Conservation (phyloP, 2,888 invertebrate species). For the Heliconius charithonia region DNA sequence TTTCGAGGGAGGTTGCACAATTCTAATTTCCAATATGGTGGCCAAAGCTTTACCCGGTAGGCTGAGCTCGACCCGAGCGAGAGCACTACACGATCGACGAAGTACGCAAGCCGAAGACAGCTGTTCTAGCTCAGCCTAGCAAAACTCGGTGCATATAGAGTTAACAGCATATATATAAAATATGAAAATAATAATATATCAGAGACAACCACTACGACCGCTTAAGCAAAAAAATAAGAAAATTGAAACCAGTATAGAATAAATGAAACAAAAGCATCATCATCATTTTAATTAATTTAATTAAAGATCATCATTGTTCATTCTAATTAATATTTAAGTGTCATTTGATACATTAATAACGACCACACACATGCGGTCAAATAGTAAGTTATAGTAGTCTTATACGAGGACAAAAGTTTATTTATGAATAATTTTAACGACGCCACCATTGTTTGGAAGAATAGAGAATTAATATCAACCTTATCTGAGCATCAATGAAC, state of each 20-base stretch:
- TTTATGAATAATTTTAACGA: constrained; percentile 15
- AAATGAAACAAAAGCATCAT: neutral
- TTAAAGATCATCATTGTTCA: neutral
- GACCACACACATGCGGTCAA: constrained; percentile 19
- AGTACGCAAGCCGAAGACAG: no score
- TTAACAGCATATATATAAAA: no score
- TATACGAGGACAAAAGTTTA: neutral
- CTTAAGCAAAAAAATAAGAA: no score
- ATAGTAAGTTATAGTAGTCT: constrained; percentile 12
- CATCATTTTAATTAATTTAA: no score
- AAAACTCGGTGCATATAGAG: no score
- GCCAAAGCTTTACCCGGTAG: no score
- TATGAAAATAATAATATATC: no score
- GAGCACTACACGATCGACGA: no score
- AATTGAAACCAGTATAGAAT: neutral
- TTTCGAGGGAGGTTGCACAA: no score
- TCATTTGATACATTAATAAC: constrained; percentile 9
- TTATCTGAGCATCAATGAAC: neutral
- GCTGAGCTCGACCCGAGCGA: no score
- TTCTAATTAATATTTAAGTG: neutral
- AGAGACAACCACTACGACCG: neutral
- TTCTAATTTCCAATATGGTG: no score
- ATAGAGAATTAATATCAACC: constrained; percentile 2
- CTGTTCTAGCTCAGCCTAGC: no score
- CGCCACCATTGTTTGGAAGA: constrained; percentile 15